Percentiles rank a stretch among this genome's conserved stretches.
phyloP scores from a whole-genome alignment of 2,888 invertebrate species.

The Gymnocheta viridis region DNA sequence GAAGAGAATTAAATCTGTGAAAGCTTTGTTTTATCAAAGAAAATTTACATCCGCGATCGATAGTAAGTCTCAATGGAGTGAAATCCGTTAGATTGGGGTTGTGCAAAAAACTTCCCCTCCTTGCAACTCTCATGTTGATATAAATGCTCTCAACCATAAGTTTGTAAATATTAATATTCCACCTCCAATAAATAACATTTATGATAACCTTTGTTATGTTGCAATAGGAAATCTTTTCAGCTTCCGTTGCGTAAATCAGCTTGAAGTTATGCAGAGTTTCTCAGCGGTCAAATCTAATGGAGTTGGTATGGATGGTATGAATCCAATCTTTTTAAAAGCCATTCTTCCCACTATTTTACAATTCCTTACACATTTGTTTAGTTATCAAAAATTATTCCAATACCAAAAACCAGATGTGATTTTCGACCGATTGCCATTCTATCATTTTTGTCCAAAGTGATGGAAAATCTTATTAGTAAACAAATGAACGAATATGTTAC shows the following conservation, averaged over 20 bases:
- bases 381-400: not conserved
- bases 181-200: too few relatives aligned
- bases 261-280: not conserved
- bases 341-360: not conserved
- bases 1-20: not conserved
- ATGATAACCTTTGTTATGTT: not conserved
- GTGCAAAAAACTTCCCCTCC: not conserved
- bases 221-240: not conserved
- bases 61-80: not conserved
- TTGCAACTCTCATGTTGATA: not conserved
- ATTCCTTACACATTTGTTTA: not conserved
- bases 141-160: too few relatives aligned
- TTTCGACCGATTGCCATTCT: not conserved
- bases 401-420: not conserved
- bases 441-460: not conserved
- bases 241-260: not conserved
- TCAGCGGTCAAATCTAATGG: not conserved
- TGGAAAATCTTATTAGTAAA: not conserved
- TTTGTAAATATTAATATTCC: not conserved
- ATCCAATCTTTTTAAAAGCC: not conserved
- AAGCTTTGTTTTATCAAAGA: not conserved
- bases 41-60: not conserved
- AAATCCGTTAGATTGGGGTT: not conserved
- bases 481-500: not conserved
- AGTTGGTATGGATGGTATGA: not conserved